phyloP scores from a whole-genome alignment of 2,113 vertebrate species.

The Mixornis gularis region DNA sequence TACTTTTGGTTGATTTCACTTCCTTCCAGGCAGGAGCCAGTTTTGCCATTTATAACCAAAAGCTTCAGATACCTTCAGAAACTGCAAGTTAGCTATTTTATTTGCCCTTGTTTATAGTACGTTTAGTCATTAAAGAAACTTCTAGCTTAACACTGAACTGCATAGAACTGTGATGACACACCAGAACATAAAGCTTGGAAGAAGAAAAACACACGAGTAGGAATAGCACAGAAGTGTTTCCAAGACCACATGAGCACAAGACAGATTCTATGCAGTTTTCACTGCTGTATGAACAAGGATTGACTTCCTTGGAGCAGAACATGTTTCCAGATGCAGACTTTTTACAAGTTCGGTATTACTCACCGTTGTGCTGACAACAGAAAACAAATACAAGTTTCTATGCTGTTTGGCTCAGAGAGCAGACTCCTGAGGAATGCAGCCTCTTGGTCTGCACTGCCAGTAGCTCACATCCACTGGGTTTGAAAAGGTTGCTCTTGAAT shows the following conservation, averaged over 20 bases:
- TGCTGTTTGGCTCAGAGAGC: slow-evolving; percentile 24
- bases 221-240: not conserved
- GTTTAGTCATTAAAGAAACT: not conserved
- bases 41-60: slow-evolving; percentile 1
- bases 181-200: not conserved
- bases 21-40: not conserved
- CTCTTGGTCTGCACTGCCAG: not conserved
- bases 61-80: not conserved
- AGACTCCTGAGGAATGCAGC: not conserved
- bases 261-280: not conserved
- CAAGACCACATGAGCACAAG: not conserved
- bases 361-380: slow-evolving; percentile 20
- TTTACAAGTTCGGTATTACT: slow-evolving; percentile 8
- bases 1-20: not conserved
- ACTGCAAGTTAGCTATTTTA: not conserved
- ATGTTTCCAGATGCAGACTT: not conserved
- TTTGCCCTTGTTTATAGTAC: not conserved
- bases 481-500: not conserved
- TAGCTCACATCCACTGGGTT: not conserved
- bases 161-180: not conserved
- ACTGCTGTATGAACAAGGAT: not conserved
- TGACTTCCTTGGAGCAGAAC: not conserved
- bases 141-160: not conserved
- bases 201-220: not conserved
- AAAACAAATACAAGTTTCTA: slow-evolving; percentile 12